A percentile compares a stretch with the other conserved stretches of the same genome.
phyloP scores from a whole-genome alignment of 2,888 invertebrate species.

The Acronicta alni region DNA sequence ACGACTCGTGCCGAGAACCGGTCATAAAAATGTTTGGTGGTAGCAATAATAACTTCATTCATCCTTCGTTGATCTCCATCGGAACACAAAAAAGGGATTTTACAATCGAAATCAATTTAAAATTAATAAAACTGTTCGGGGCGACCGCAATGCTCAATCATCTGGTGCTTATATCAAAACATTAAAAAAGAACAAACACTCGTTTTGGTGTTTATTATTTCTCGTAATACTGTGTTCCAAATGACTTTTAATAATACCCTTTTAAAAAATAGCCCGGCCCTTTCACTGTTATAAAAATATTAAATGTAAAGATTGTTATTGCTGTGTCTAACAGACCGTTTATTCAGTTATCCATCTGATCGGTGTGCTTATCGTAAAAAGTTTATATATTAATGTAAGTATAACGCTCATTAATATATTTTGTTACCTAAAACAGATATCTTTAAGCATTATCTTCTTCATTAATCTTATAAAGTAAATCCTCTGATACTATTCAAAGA shows the following conservation, averaged over 20 bases:
- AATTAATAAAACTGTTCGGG: conserved; percentile 68
- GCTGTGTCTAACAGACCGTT: conserved; percentile 39
- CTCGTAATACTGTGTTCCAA: conserved; percentile 62
- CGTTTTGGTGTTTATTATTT: conserved; percentile 68
- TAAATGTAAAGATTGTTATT: conserved; percentile 49
- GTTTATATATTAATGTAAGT: conserved; percentile 8
- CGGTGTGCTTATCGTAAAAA: conserved; percentile 14
- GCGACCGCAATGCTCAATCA: conserved; percentile 68
- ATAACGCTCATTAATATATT: conserved; percentile 17
- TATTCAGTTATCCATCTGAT: conserved; percentile 34
- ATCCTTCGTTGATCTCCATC: conserved; percentile 55
- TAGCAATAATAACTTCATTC: conserved; percentile 69
- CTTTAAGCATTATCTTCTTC: conserved; percentile 7
- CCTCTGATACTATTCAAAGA: conserved; percentile 19
- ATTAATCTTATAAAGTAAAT: conserved; percentile 32
- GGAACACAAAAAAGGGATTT: conserved; percentile 58
- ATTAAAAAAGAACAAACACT: conserved; percentile 65
- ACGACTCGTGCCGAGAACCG: conserved; percentile 42
- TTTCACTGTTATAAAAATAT: conserved; percentile 64
- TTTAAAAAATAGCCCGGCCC: conserved; percentile 63
- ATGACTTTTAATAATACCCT: conserved; percentile 72
- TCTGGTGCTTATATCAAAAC: conserved; percentile 61
- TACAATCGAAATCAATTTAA: conserved; percentile 68
- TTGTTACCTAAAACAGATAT: conserved; percentile 8
- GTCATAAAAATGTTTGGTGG: conserved; percentile 50